phyloP scores from a whole-genome alignment of 2,888 invertebrate genomes.

The Tubulanus polymorphus region DNA sequence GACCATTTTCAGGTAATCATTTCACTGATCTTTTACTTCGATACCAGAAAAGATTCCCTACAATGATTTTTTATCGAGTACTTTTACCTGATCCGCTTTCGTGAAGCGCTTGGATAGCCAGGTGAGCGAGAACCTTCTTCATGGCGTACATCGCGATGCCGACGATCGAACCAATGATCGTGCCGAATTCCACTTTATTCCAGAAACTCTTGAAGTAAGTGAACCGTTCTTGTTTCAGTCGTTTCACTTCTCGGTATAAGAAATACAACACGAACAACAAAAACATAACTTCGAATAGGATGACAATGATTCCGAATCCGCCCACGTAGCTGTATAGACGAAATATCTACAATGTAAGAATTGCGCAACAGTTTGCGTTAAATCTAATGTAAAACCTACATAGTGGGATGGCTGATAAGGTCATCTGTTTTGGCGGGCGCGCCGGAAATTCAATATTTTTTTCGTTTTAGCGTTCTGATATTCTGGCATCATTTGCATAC shows the following conservation, averaged over 20 bases:
- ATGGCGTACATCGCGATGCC: constrained; percentile 53
- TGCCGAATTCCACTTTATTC: constrained; percentile 52
- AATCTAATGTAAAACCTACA: no score
- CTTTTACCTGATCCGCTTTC: constrained; percentile 45
- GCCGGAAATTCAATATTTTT: no score
- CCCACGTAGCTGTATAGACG: constrained; percentile 52
- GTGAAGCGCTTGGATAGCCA: constrained; percentile 42
- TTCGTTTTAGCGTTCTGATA: no score
- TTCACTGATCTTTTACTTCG: no score
- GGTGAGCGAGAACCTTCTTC: constrained; percentile 45
- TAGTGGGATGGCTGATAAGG: no score
- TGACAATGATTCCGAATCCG: constrained; percentile 50
- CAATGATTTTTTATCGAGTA: no score
- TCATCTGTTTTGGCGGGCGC: no score
- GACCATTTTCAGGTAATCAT: no score
- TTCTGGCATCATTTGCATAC: no score
- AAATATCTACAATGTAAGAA: constrained; percentile 38
- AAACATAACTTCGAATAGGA: constrained; percentile 51
- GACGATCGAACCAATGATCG: constrained; percentile 48
- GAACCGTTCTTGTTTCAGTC: constrained; percentile 40
- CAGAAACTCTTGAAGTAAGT: constrained; percentile 55
- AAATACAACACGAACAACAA: constrained; percentile 53
- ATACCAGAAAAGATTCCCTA: no score
- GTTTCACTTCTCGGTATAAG: constrained; percentile 44
- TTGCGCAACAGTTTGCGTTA: no score